Conservation (phyloP, 2,113 vertebrate genomes). For the Zingel zingel region DNA sequence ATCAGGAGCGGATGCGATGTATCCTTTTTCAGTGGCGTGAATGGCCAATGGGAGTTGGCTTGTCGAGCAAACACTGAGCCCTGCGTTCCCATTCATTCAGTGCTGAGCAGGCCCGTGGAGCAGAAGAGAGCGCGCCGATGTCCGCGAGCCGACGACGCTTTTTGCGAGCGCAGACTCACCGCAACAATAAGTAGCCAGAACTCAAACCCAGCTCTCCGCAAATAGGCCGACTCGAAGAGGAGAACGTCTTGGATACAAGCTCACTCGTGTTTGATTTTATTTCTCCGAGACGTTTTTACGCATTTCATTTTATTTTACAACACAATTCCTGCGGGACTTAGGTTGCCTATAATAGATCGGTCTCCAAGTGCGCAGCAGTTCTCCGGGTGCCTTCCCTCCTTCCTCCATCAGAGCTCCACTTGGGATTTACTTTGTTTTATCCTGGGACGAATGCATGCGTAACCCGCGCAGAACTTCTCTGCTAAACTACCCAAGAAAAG, state of each 20-base stretch:
- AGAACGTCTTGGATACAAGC: conserved; percentile 61
- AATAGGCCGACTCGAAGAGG: neutral
- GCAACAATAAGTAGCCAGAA: conserved; percentile 31
- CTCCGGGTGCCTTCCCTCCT: conserved; percentile 25
- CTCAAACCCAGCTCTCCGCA: neutral
- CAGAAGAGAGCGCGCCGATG: conserved; percentile 54
- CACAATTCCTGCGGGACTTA: conserved; percentile 49
- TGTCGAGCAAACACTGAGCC: conserved; percentile 81
- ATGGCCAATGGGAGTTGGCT: conserved; percentile 84
- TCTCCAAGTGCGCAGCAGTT: conserved; percentile 65
- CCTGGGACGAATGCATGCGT: conserved; percentile 58
- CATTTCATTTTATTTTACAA: neutral
- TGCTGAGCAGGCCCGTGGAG: conserved; percentile 70
- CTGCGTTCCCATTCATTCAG: conserved; percentile 86
- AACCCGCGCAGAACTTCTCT: conserved; percentile 36
- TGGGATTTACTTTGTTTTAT: conserved; percentile 76
- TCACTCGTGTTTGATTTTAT: neutral
- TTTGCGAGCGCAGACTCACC: conserved; percentile 49
- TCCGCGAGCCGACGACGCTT: conserved; percentile 36
- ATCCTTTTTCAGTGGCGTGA: conserved; percentile 83
- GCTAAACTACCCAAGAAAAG: conserved; percentile 20
- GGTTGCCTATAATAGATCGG: conserved; percentile 43
- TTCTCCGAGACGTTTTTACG: neutral
- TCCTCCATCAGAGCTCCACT: conserved; percentile 39
- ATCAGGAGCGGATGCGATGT: conserved; percentile 86